Conservation (phyloP, 2,888 invertebrate genomes). For the Acanthosepion pharaonis region DNA sequence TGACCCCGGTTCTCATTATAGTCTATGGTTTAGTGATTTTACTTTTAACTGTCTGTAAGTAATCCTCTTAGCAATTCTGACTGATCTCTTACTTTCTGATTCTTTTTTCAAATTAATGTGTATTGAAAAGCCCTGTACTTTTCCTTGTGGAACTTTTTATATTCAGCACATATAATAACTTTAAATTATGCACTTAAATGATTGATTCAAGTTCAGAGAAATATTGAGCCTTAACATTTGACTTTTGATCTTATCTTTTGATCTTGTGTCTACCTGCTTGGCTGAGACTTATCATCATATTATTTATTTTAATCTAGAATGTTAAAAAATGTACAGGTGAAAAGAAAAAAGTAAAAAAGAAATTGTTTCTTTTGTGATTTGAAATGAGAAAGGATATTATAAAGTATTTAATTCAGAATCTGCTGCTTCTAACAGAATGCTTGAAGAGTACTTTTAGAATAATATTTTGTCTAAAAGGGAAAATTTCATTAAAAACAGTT, state of each 20-base stretch:
- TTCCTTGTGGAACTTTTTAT: too few relatives aligned
- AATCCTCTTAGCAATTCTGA: constrained; percentile 9
- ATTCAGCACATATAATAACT: background rate
- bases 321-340: background rate
- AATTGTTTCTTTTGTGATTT: background rate
- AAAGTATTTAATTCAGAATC: background rate
- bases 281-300: background rate
- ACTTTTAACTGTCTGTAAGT: constrained; percentile 6
- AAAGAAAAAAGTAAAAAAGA: background rate
- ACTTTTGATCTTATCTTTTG: background rate
- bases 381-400: background rate
- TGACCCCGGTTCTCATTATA: background rate
- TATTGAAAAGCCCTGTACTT: background rate
- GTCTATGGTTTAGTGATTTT: background rate
- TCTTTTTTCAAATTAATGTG: background rate
- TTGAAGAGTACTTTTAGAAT: background rate
- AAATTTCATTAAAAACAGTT: too few relatives aligned
- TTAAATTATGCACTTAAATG: background rate
- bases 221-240: constrained; percentile 13
- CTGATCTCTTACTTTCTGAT: background rate
- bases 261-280: background rate
- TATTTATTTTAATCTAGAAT: too few relatives aligned
- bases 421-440: background rate
- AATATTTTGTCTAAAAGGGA: background rate
- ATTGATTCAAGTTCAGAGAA: constrained; percentile 23